phyloP scores from a whole-genome alignment of 2,888 invertebrate species.

The Cylindroiulus punctatus region DNA sequence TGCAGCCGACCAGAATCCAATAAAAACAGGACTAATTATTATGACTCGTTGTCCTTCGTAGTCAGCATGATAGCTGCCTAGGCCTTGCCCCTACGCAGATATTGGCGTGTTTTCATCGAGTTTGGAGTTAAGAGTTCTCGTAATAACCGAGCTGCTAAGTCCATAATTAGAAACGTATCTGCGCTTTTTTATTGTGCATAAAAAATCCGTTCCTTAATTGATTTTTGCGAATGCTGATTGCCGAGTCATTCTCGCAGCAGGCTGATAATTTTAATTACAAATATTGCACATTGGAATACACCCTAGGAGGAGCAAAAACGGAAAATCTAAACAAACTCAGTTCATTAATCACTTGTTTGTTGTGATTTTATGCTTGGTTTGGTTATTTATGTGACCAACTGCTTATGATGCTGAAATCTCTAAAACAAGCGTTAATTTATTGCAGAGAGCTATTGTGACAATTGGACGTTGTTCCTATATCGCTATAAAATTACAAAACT shows the following conservation, averaged over 20 bases:
- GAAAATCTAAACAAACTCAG: background rate
- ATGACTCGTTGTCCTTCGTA: background rate
- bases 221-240: background rate
- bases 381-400: background rate
- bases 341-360: conserved; percentile 7
- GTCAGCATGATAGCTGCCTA: conserved; percentile 5
- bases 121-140: background rate
- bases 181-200: background rate
- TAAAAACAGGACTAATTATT: background rate
- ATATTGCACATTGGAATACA: conserved; percentile 18
- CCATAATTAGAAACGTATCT: background rate
- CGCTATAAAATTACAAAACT: too few relatives aligned
- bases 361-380: background rate
- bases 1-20: background rate
- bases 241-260: background rate
- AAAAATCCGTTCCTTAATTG: conserved; percentile 8
- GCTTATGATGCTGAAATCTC: background rate
- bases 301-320: background rate
- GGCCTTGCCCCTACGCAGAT: background rate
- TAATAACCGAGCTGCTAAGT: conserved; percentile 1
- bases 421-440: background rate
- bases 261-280: background rate
- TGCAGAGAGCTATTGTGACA: background rate
- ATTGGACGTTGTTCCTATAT: background rate
- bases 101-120: background rate